Percentiles rank a stretch among this genome's conserved stretches.
Evolutionary conservation across 2,888 invertebrate genomes (phyloP).

Genomic region (Drosophila rubida): DNA sequence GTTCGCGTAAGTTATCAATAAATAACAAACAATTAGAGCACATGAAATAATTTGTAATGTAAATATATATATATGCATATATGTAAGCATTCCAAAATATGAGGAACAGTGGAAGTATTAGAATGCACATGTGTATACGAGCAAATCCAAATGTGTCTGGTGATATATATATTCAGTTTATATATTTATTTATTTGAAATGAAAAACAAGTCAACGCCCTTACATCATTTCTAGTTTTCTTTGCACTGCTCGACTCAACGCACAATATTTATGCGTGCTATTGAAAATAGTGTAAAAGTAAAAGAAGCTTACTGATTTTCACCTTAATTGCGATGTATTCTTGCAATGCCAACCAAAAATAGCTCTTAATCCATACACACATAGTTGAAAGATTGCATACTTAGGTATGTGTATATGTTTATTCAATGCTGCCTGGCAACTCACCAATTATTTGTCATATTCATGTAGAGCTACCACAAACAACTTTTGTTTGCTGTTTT

Average conservation of each 20-base stretch:
- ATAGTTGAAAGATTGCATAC: slow-evolving; percentile 11
- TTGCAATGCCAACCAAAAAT: slow-evolving; percentile 27
- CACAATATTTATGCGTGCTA: slow-evolving; percentile 8
- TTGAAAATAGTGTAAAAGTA: slow-evolving; percentile 3
- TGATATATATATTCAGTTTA: slow-evolving; percentile 6
- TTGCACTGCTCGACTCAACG: neutral
- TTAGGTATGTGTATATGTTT: slow-evolving; percentile 4
- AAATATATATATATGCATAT: neutral
- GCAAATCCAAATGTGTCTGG: neutral
- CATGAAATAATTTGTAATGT: slow-evolving; percentile 24
- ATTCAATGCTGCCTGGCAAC: slow-evolving; percentile 46
- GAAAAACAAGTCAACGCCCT: slow-evolving; percentile 7
- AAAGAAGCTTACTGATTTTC: neutral
- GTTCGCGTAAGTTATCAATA: slow-evolving; percentile 78
- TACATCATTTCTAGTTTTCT: neutral
- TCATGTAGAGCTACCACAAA: slow-evolving; percentile 28
- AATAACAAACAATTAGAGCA: slow-evolving; percentile 33
- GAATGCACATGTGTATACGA: neutral
- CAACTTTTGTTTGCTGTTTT: slow-evolving; percentile 6
- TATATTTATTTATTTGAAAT: slow-evolving; percentile 1
- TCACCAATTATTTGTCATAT: slow-evolving; percentile 61
- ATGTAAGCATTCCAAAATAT: neutral
- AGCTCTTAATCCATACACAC: slow-evolving; percentile 10
- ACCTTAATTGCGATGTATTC: slow-evolving; percentile 1
- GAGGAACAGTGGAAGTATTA: neutral